Percentiles rank a stretch among this genome's conserved stretches.
phyloP scores from a whole-genome alignment of 2,797 vertebrate species.

The Enoplosus armatus region DNA sequence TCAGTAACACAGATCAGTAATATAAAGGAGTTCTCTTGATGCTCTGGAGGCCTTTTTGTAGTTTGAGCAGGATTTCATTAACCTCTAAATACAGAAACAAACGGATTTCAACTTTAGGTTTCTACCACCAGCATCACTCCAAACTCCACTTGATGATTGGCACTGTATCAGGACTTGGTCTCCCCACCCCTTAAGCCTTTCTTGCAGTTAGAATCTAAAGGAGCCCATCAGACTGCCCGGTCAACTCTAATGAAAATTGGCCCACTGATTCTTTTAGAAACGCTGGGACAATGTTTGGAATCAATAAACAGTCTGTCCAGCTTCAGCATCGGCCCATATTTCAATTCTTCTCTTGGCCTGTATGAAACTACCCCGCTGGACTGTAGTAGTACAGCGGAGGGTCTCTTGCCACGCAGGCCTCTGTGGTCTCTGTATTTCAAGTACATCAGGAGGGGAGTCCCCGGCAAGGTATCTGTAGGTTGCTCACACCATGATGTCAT shows the following conservation, averaged over 20 bases:
- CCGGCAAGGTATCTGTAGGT: background rate
- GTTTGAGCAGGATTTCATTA: background rate
- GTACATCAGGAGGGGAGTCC: background rate
- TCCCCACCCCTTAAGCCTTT: background rate
- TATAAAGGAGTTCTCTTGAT: background rate
- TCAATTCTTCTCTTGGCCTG: background rate
- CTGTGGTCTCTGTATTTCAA: background rate
- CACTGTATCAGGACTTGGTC: background rate
- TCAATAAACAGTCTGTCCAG: background rate
- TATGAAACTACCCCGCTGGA: background rate
- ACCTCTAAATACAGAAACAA: background rate
- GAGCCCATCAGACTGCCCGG: background rate
- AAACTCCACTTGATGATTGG: background rate
- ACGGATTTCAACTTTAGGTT: too few species aligned
- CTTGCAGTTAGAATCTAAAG: background rate
- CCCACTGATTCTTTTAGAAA: background rate
- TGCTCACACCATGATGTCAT: slow-evolving; percentile 2
- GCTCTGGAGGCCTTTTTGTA: background rate
- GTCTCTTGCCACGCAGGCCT: background rate
- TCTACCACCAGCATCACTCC: too few species aligned
- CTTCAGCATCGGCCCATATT: background rate
- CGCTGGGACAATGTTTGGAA: background rate
- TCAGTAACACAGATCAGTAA: too few species aligned
- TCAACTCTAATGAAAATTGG: background rate
- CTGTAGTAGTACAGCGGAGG: background rate